Evolutionary conservation across 2,797 vertebrate genomes (phyloP).

Genomic region (Antennarius maculatus): DNA sequence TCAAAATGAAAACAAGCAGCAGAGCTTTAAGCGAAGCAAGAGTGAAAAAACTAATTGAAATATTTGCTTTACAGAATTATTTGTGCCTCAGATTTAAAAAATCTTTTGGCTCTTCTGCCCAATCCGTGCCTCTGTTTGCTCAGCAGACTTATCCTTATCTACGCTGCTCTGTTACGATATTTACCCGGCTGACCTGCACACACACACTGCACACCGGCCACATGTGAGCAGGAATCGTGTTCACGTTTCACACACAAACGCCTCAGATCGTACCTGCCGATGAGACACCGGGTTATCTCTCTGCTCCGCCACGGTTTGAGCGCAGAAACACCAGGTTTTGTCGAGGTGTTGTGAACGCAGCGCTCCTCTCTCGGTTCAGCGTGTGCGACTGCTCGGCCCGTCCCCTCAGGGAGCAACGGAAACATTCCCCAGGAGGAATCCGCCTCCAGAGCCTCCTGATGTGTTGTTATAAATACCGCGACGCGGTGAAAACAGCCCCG

Average conservation of each 20-base stretch:
- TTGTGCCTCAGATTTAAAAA: too few species aligned
- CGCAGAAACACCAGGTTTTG: neutral
- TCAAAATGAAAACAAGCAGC: too few species aligned
- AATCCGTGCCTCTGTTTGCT: conserved; percentile 40
- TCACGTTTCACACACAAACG: neutral
- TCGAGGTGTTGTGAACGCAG: conserved; percentile 50
- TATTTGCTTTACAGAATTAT: too few species aligned
- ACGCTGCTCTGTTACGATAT: too few species aligned
- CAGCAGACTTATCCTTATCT: conserved; percentile 19
- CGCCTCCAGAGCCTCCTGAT: conserved; percentile 63
- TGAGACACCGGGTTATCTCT: conserved; percentile 47
- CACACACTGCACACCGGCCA: neutral
- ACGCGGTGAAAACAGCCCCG: conserved; percentile 63
- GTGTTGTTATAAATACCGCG: conserved; percentile 73
- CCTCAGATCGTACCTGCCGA: conserved; percentile 57
- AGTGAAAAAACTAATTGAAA: too few species aligned
- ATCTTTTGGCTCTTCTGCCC: conserved; percentile 18
- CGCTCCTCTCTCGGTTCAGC: conserved; percentile 52
- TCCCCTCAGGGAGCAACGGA: conserved; percentile 59
- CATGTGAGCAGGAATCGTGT: neutral
- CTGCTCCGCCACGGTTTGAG: conserved; percentile 19
- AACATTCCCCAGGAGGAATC: conserved; percentile 67
- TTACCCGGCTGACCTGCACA: too few species aligned
- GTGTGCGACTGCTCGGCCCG: conserved; percentile 49
- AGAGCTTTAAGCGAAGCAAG: too few species aligned